Evolutionary conservation across 2,797 vertebrate species (phyloP).

Genomic region (Arctocebus calabarensis): DNA sequence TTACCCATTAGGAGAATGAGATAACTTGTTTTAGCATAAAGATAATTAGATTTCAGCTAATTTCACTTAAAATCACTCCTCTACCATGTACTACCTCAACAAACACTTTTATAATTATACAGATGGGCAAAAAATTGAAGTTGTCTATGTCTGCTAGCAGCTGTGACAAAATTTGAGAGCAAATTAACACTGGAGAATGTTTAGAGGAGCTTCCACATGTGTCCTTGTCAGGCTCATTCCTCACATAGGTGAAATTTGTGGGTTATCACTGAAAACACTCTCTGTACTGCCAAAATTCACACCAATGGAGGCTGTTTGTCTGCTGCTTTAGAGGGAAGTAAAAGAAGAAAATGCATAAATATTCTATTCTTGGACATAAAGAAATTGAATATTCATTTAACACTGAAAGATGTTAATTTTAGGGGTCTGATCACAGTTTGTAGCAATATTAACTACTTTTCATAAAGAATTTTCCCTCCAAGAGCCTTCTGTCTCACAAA

Average conservation of each 20-base stretch:
- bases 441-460: not conserved
- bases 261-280: not conserved
- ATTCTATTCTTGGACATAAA: not conserved
- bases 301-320: not conserved
- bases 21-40: not conserved
- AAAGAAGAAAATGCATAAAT: not conserved
- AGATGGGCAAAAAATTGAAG: not conserved
- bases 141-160: not conserved
- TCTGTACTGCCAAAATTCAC: not conserved
- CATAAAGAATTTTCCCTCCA: not conserved
- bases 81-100: not conserved
- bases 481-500: not conserved
- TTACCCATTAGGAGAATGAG: not conserved
- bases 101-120: not conserved
- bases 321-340: not conserved
- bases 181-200: not conserved
- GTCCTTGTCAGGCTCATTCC: not conserved
- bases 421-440: not conserved
- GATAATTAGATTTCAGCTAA: not conserved
- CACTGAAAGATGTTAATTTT: not conserved
- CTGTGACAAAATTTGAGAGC: not conserved
- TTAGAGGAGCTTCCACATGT: not conserved
- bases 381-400: constrained; percentile 1
- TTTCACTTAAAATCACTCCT: not conserved
- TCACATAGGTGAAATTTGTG: constrained; percentile 14